Conservation (phyloP, 2,113 vertebrate genomes). For the Tamias sibiricus region DNA sequence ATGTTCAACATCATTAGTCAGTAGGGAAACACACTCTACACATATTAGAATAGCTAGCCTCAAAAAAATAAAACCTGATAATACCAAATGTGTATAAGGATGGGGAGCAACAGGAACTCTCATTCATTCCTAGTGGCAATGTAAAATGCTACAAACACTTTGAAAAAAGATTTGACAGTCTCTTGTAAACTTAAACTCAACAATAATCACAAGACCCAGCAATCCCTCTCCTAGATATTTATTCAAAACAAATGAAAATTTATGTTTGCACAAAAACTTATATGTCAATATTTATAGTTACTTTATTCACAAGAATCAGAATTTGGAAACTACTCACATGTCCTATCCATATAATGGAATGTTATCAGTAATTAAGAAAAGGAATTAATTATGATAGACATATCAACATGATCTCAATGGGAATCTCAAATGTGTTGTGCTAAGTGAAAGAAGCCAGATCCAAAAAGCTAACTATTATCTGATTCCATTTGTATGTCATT, state of each 20-base stretch:
- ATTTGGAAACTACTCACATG: not conserved
- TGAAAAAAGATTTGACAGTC: not conserved
- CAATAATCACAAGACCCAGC: not conserved
- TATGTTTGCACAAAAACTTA: constrained; percentile 14
- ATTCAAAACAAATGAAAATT: constrained; percentile 23
- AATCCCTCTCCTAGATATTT: not conserved
- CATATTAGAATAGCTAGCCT: not conserved
- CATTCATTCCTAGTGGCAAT: not conserved
- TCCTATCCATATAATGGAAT: not conserved
- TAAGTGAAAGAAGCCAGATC: constrained; percentile 19
- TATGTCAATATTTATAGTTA: not conserved
- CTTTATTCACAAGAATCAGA: constrained; percentile 52
- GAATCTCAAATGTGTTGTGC: not conserved
- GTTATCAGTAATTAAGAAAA: not conserved
- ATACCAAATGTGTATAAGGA: not conserved
- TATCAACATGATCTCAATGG: not conserved
- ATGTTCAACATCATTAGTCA: not conserved
- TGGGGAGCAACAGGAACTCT: not conserved
- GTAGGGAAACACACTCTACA: not conserved
- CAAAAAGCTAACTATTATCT: not conserved
- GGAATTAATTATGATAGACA: not conserved
- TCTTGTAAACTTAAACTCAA: not conserved
- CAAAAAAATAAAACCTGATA: not conserved
- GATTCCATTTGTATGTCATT: not conserved
- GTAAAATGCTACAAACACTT: not conserved